Conservation (phyloP, 2,888 invertebrate species). For the Drosophila hamatofila region DNA sequence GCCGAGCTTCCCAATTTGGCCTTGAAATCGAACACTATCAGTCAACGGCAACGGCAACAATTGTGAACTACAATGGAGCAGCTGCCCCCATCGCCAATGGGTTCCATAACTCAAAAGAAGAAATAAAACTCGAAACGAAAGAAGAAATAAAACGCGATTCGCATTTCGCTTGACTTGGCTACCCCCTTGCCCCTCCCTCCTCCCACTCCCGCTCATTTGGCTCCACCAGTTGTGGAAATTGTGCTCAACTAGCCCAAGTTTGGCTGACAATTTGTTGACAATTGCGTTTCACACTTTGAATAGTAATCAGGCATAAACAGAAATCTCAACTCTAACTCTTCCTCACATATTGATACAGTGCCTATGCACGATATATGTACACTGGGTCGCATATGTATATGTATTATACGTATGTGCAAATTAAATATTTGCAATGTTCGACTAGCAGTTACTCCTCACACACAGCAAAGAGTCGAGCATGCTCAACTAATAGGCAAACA, state of each 20-base stretch:
- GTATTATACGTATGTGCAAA: background rate
- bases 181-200: background rate
- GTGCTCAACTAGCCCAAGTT: slow-evolving; percentile 67
- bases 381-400: slow-evolving; percentile 10
- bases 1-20: slow-evolving; percentile 22
- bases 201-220: background rate
- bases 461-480: background rate
- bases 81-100: slow-evolving; percentile 1
- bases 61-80: slow-evolving; percentile 20
- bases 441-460: background rate
- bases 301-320: slow-evolving; percentile 59
- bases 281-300: slow-evolving; percentile 79
- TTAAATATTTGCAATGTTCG: background rate
- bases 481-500: no score
- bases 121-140: slow-evolving; percentile 10
- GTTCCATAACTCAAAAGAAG: slow-evolving; percentile 23
- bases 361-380: slow-evolving; percentile 14
- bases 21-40: slow-evolving; percentile 45
- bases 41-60: slow-evolving; percentile 7
- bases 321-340: slow-evolving; percentile 11
- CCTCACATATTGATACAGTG: background rate
- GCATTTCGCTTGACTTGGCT: slow-evolving; percentile 1
- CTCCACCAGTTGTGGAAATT: slow-evolving; percentile 20
- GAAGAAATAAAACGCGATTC: slow-evolving; percentile 18
- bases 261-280: slow-evolving; percentile 77